Evolutionary conservation across 2,888 invertebrate genomes (phyloP), one percentile per base, ranked within the genome.

Genomic region (Bhutanitis thaidina): DNA sequence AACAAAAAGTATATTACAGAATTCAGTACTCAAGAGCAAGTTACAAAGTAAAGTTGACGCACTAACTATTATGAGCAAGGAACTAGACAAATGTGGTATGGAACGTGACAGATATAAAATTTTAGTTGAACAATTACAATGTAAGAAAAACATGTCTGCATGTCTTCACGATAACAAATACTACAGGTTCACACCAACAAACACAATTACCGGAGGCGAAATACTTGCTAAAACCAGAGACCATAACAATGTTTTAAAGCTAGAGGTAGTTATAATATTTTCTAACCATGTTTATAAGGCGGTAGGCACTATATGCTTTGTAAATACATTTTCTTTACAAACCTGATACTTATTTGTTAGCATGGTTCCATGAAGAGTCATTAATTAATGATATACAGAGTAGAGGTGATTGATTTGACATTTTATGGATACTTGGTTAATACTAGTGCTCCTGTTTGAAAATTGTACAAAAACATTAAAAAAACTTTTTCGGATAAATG

Each of bases 41-140:
- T 80, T 96, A 20, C 93, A 95, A 67, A 94, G 95, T 67, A 96
- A 97, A 78, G 91, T 94, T 45, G 96, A 96, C 77, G 96, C 96
- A 1, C 75, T 97, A 32, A 84, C 93, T n/a, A 94, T 96, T 54
- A 88, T 96, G 72, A 94, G 93, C 55, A 91, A 92, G 64, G 95
- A 96, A 69, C 77, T 96, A 52, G 94, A 95, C 62, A 93, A 94
- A 77, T 95, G 94, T 71, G 92, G 94, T 53, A 92, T 92, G 64
- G 95, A 97, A 70, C 85, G 95, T 27, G 96, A 96, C 74, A 93
- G 94, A 68, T 96, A 93, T 66, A 95, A 95, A 74, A 76, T 94
- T 7, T 91, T 96, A 90, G 94, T 95, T 0, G 96, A 96, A 67
- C 95, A 96, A 60, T 80, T 95, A 13, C 93, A 94, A 65, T 81